A percentile compares a stretch with the other conserved stretches of the same genome.
These are phyloP conservation scores for Hermaeophaga mercurialis DNA, from an alignment of 2,888 invertebrate species.

Conservation along the genomic window DNA sequence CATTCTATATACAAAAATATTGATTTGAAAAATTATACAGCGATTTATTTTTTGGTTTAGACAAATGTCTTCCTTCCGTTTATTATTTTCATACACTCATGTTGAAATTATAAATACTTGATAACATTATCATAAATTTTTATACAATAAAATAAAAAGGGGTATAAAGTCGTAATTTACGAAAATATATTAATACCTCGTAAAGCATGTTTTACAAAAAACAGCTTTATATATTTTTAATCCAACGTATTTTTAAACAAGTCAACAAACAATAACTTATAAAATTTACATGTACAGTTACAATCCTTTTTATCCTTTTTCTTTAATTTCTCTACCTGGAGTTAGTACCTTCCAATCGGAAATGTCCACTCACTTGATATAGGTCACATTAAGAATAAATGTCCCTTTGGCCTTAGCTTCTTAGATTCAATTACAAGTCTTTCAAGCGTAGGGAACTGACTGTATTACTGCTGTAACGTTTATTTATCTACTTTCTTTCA, in stretches of 20 bases:
- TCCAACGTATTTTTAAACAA: slow-evolving; percentile 41
- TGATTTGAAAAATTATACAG: too few species aligned
- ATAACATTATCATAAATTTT: neutral
- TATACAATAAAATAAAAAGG: neutral
- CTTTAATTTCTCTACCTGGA: slow-evolving; percentile 36
- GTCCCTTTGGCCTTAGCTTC: slow-evolving; percentile 21
- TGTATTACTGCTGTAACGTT: slow-evolving; percentile 20
- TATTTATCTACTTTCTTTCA: slow-evolving; percentile 18
- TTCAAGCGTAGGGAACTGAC: slow-evolving; percentile 21
- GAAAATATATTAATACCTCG: slow-evolving; percentile 23
- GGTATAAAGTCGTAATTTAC: slow-evolving; percentile 24
- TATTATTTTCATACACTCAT: too few species aligned
- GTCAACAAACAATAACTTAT: slow-evolving; percentile 43
- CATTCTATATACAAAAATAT: too few species aligned
- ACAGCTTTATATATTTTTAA: slow-evolving; percentile 29
- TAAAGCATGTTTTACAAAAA: slow-evolving; percentile 28
- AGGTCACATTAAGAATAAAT: slow-evolving; percentile 51
- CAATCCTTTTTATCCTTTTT: slow-evolving; percentile 40
- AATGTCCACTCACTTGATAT: slow-evolving; percentile 54
- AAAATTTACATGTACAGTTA: slow-evolving; percentile 49
- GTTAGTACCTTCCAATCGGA: slow-evolving; percentile 49
- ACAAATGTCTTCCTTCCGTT: too few species aligned
- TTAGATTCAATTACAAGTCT: slow-evolving; percentile 49
- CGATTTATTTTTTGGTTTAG: too few species aligned
- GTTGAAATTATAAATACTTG: too few species aligned